Conservation (phyloP, 2,797 vertebrate species). For the Huso huso region DNA sequence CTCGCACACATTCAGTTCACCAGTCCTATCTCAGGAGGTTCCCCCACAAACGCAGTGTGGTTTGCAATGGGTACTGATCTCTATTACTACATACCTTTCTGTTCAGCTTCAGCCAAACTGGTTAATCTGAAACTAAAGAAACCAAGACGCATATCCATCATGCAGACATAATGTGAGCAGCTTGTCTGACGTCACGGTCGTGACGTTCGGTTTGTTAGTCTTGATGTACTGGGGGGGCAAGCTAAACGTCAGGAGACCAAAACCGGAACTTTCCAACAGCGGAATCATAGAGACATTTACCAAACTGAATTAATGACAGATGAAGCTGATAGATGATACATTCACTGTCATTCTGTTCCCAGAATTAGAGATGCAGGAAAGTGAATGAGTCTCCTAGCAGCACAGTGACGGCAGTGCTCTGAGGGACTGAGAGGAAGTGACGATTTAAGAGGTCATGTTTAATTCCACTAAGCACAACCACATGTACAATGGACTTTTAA, state of each 20-base stretch:
- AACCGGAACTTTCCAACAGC: not conserved
- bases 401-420: constrained; percentile 14
- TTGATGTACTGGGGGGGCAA: not conserved
- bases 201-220: not conserved
- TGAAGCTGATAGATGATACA: constrained; percentile 36
- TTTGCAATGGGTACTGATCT: no score
- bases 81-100: no score
- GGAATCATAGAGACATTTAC: not conserved
- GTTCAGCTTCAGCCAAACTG: no score
- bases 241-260: not conserved
- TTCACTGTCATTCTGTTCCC: constrained; percentile 24
- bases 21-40: no score
- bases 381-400: constrained; percentile 40
- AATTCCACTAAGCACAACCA: constrained; percentile 43
- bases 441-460: constrained; percentile 48
- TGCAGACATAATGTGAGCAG: not conserved
- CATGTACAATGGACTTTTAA: constrained; percentile 30
- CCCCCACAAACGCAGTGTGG: no score
- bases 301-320: constrained; percentile 8
- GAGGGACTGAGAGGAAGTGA: constrained; percentile 40
- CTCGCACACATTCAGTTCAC: no score
- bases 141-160: constrained; percentile 1
- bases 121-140: not conserved
- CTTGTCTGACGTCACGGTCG: not conserved
- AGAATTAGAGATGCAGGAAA: constrained; percentile 23